Base-by-base conservation (phyloP, 1,140 invertebrate species). In the Procambarus virginalis region DNA sequence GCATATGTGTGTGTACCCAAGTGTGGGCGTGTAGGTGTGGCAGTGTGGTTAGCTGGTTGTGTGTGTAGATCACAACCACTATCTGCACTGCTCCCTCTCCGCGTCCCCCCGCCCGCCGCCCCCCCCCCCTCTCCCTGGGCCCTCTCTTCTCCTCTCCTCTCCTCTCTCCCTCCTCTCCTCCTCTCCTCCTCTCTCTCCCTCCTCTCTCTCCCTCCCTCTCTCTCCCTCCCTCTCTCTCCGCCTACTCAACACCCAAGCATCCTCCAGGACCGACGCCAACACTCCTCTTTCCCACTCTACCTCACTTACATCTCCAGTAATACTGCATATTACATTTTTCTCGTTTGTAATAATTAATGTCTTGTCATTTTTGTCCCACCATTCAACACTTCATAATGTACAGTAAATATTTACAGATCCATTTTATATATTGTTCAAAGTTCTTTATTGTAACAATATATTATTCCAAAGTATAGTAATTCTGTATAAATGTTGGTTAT, bases 41-140 rank as follows among this genome's bases (percentile, higher is more conserved):
- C 97, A 98, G 97, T 98, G 98, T 98, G 97, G 97, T 98, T 99
- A 98, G 97, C 97, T 98, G 97, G 98, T 98, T 98, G 97, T 97
- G 96, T 96, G 94, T 94, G n/a, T 92, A 94, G 93, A 93, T 83
- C 95, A 98, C 97, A 97, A 96, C 97, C 97, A 97, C 97, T 98
- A 97, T 96, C 97, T 96, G 95, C 97, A 97, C 97, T 97, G 96
- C 97, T 70, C 96, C 94, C 96, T 90, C 91, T 96, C 82, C 89
- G 58, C 81, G 8, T 45, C 49, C 85, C 68, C 12, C 12, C 84
- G 89, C 91, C 91, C 92, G 87, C 82, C 73, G 80, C 73, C 70
- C 46, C 22, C 55, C 49, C 49, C 46, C 46, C 6, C 22, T 20
- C 46, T 58, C 46, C 79, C 60, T 2, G 34, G 34, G 34, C 34